Evolutionary conservation across 1,140 invertebrate species (phyloP).

Genomic region (Bombus vancouverensis): DNA sequence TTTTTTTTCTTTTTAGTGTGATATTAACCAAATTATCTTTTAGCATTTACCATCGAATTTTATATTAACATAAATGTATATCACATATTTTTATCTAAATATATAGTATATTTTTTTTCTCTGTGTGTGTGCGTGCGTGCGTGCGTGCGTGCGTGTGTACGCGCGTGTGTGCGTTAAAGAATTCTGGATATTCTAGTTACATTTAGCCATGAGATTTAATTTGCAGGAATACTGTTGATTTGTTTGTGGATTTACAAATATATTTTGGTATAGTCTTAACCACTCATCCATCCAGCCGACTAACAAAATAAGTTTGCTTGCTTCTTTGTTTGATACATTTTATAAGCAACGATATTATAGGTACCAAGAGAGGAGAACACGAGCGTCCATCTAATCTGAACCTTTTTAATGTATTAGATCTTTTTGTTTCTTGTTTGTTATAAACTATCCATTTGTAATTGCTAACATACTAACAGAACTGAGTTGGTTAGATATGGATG

Average conservation of each 20-base stretch:
- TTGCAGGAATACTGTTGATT: slow-evolving; percentile 45
- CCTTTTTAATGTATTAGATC: slow-evolving; percentile 24
- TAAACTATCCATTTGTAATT: slow-evolving; percentile 48
- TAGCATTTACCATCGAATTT: slow-evolving; percentile 13
- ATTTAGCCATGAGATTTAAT: slow-evolving; percentile 31
- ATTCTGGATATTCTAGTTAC: slow-evolving; percentile 5
- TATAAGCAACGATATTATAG: slow-evolving; percentile 63
- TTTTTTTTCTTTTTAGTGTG: background rate
- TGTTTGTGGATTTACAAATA: slow-evolving; percentile 44
- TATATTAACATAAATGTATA: slow-evolving; percentile 35
- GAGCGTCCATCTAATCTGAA: slow-evolving; percentile 38
- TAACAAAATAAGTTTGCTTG: slow-evolving; percentile 73
- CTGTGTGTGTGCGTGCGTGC: background rate
- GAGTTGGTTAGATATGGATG: slow-evolving; percentile 95
- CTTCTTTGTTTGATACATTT: slow-evolving; percentile 59
- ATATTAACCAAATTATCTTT: slow-evolving; percentile 35
- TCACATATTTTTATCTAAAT: background rate
- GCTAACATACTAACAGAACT: slow-evolving; percentile 81
- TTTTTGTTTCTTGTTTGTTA: slow-evolving; percentile 47
- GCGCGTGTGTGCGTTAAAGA: too few relatives aligned
- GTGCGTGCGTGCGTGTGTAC: background rate
- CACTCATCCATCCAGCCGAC: slow-evolving; percentile 83
- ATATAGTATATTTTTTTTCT: background rate
- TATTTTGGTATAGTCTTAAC: slow-evolving; percentile 77
- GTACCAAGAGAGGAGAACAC: slow-evolving; percentile 47